Conservation (phyloP, 2,113 vertebrate genomes). For the Coracopsis vasa region DNA sequence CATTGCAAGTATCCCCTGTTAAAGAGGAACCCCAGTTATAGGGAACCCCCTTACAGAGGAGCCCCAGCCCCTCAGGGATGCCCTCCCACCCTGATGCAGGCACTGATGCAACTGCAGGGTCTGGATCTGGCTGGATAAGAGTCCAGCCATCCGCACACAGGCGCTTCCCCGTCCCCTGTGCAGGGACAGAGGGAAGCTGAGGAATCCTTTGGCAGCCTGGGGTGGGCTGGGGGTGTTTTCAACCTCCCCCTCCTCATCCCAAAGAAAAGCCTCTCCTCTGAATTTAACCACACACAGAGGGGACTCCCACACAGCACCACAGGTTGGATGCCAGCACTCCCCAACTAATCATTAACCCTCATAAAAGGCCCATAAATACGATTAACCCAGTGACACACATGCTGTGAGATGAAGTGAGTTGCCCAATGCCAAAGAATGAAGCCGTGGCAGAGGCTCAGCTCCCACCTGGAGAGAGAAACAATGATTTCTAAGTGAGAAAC, state of each 20-base stretch:
- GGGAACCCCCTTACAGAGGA: rapidly evolving
- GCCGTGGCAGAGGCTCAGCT: neutral
- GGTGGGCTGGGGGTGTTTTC: neutral
- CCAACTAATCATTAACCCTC: conserved; percentile 21
- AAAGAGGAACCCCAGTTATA: rapidly evolving
- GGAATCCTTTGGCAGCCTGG: rapidly evolving
- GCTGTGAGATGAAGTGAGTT: neutral
- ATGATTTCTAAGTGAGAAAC: neutral
- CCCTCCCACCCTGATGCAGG: neutral
- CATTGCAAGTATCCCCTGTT: neutral
- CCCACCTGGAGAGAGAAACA: neutral
- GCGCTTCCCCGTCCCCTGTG: rapidly evolving
- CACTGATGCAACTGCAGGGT: neutral
- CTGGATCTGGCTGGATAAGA: rapidly evolving
- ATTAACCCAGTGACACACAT: conserved; percentile 14
- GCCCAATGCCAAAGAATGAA: neutral
- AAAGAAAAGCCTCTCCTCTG: neutral
- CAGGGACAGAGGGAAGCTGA: neutral
- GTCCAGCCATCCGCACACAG: rapidly evolving
- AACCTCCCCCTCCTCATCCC: neutral
- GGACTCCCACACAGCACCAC: neutral
- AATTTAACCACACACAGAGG: neutral
- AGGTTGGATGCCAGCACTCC: neutral
- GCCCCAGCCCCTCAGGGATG: neutral
- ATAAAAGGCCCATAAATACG: neutral